These are phyloP conservation scores for Daboia siamensis DNA, from an alignment of 2,113 vertebrate genomes.

Conservation along the genomic window DNA sequence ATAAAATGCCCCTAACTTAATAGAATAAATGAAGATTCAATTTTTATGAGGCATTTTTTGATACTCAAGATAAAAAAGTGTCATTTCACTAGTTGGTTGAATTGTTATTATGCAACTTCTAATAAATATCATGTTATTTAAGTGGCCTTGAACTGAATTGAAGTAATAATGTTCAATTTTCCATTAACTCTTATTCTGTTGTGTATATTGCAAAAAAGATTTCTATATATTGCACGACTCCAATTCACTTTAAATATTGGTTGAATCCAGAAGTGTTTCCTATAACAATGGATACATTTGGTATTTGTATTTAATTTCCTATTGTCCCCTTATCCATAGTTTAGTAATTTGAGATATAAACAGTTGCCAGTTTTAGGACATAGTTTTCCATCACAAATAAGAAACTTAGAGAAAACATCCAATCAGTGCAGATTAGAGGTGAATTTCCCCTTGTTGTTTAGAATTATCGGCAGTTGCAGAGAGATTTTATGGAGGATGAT, in stretches of 20 bases:
- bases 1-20: background rate
- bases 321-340: background rate
- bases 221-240: background rate
- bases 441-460: constrained; percentile 90
- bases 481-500: constrained; percentile 99
- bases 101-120: background rate
- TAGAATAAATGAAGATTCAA: background rate
- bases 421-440: constrained; percentile 83
- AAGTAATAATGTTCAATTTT: background rate
- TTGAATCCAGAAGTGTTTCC: constrained; percentile 39
- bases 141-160: background rate
- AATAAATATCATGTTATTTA: constrained; percentile 22
- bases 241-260: constrained; percentile 33
- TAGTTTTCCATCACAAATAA: constrained; percentile 59
- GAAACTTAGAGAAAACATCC: constrained; percentile 59
- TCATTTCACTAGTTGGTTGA: background rate
- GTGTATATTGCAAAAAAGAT: background rate
- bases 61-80: background rate
- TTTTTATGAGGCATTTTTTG: background rate
- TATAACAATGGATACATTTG: constrained; percentile 28
- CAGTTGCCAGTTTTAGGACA: constrained; percentile 31
- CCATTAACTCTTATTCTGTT: background rate
- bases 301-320: constrained; percentile 32
- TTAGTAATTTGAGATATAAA: background rate
- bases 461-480: constrained; percentile 99